Base-by-base conservation (phyloP, 2,797 vertebrate species). In the Mallotus villosus region DNA sequence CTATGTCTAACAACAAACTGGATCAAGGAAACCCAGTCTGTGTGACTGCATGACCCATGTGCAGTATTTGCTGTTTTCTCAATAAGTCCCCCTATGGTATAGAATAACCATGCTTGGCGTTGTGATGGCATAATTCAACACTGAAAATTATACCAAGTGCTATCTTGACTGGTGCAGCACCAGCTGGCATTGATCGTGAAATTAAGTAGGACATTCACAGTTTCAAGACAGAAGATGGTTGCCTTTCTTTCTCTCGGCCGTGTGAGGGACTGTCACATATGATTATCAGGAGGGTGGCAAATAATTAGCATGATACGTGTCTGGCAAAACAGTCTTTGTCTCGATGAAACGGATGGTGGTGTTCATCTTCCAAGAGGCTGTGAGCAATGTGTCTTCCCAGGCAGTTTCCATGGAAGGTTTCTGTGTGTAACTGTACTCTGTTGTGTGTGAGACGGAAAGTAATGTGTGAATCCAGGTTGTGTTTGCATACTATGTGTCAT, bases 181-280 rank as follows among this genome's bases (percentile, higher is more conserved):
- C 63, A 75, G 61, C 67, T 64, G 73, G 68, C 19, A 8, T 63
- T 24, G 57, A 25, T 3, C 46, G 19, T 2, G 37, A 24, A 53
- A 61, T 73, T 71, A 69, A 77, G 12, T 2, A 8, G 21, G 1
- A 66, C n/a, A 16, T 60, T 70, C 64, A 67, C 62, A 66, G 46
- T 62, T 17, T 14, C 49, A 12, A 51, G 49, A 17, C 49, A 34
- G 49, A 14, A 51, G 14, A 51, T 51, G 12, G 17, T 14, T 66
- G 27, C 19, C 58, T 55, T 64, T 4, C 17, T 46, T 34, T 55
- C 9, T 51, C 57, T 60, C 76, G 70, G 70, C 68, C 27, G 60
- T 41, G 14, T 32, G 53, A 14, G 72, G 55, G 77, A 58, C 67
- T 67, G 67, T 71, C 70, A 58, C 58, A 73, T 2, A 53, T 51